Percentiles rank a stretch among this genome's conserved stretches.
Evolutionary conservation across 2,113 vertebrate genomes (phyloP).

Genomic region (Ameiurus melas): DNA sequence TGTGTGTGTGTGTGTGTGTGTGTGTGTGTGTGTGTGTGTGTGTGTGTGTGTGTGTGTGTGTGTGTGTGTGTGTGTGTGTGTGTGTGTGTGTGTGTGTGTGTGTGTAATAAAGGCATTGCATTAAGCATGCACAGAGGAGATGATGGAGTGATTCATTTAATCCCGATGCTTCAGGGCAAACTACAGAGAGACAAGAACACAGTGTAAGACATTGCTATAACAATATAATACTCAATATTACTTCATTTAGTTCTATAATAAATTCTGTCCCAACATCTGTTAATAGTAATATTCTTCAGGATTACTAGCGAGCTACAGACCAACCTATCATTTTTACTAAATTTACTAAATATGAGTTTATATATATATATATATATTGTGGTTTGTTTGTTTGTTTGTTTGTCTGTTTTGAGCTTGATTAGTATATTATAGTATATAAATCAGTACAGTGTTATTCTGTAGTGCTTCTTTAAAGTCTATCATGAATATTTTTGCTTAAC

Average conservation of each 20-base stretch:
- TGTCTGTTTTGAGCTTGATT: background rate
- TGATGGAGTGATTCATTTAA: slow-evolving; percentile 34
- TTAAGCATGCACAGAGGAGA: background rate
- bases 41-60: background rate
- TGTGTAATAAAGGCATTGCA: background rate
- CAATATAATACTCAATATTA: too few species aligned
- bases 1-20: background rate
- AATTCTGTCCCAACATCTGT: background rate
- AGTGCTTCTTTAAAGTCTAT: background rate
- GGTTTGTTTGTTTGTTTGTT: too few species aligned
- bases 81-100: background rate
- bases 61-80: background rate
- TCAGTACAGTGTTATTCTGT: background rate
- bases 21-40: background rate
- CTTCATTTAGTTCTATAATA: background rate
- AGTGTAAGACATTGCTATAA: background rate
- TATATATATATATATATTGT: too few species aligned
- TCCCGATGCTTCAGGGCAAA: slow-evolving; percentile 61
- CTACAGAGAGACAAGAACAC: slow-evolving; percentile 45
- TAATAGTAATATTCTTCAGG: too few species aligned
- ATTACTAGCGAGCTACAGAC: background rate
- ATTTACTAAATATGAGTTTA: too few species aligned
- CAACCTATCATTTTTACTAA: background rate
- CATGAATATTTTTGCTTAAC: too few species aligned
- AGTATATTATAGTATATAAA: background rate